Percentiles rank a stretch among this genome's conserved stretches.
phyloP scores from a whole-genome alignment of 2,888 invertebrate species.

The Sialis lutaria region DNA sequence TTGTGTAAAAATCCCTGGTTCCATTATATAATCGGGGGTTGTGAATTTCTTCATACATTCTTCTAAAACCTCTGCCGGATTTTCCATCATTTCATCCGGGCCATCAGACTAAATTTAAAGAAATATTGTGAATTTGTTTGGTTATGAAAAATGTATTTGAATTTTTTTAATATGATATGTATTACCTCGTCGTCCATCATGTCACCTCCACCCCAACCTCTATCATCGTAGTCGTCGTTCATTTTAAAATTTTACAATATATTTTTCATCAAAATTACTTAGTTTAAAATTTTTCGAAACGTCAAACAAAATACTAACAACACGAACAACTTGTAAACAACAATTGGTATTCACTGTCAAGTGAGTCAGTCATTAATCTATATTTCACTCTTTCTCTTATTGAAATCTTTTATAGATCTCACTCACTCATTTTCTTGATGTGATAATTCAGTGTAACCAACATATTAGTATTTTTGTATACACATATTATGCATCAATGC shows the following conservation, averaged over 20 bases:
- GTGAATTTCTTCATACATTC: conserved; percentile 87
- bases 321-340: too few species aligned
- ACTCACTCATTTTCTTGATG: too few species aligned
- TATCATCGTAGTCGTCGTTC: conserved; percentile 42
- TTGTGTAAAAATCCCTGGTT: conserved; percentile 87
- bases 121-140: conserved; percentile 1
- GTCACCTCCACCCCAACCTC: conserved; percentile 42
- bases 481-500: too few species aligned
- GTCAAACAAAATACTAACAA: too few species aligned
- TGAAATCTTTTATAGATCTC: too few species aligned
- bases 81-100: conserved; percentile 57
- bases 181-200: conserved; percentile 38
- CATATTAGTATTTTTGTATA: too few species aligned
- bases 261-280: too few species aligned
- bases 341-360: too few species aligned
- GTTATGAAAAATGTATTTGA: background rate
- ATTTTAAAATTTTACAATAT: conserved; percentile 19
- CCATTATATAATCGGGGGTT: conserved; percentile 95
- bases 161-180: background rate
- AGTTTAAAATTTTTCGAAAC: too few species aligned
- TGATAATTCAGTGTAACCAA: too few species aligned
- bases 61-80: conserved; percentile 71
- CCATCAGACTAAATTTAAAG: conserved; percentile 33
- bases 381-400: too few species aligned
- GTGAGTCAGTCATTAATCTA: too few species aligned